Conservation (phyloP, 2,797 vertebrate species). For the Semaprochilodus insignis region DNA sequence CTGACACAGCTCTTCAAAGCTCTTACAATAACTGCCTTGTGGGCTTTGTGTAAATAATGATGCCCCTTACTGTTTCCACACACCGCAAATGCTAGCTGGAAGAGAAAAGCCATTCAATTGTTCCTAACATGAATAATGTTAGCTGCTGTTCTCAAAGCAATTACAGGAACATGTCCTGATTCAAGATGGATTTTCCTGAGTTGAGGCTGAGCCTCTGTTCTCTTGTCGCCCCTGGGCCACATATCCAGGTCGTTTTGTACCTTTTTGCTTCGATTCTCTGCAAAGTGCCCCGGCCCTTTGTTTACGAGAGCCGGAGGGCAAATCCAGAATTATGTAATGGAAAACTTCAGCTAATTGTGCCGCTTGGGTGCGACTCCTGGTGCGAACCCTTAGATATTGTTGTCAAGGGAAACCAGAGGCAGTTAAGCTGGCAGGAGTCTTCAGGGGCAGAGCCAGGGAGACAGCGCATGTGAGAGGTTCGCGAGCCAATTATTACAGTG, state of each 20-base stretch:
- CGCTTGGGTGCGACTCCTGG: conserved; percentile 75
- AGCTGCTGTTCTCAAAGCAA: conserved; percentile 43
- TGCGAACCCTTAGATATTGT: conserved; percentile 73
- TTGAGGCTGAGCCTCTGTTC: conserved; percentile 26
- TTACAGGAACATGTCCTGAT: conserved; percentile 55
- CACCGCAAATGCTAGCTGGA: conserved; percentile 55
- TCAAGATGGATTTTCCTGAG: conserved; percentile 31
- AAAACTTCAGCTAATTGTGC: conserved; percentile 79
- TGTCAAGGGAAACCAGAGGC: conserved; percentile 75
- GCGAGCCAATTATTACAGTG: conserved; percentile 49
- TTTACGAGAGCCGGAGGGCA: conserved; percentile 69
- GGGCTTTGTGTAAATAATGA: conserved; percentile 66
- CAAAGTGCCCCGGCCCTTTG: conserved; percentile 64
- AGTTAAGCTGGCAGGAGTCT: conserved; percentile 68
- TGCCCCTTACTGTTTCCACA: conserved; percentile 54
- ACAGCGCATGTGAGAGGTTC: conserved; percentile 55
- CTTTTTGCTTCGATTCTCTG: conserved; percentile 52
- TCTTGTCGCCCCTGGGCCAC: conserved; percentile 7
- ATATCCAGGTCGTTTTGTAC: conserved; percentile 35
- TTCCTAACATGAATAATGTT: conserved; percentile 38
- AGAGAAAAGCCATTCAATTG: conserved; percentile 55
- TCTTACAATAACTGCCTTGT: conserved; percentile 58
- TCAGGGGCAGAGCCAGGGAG: conserved; percentile 52
- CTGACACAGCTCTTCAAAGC: conserved; percentile 55
- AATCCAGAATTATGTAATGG: conserved; percentile 74